These are phyloP conservation scores for Podilymbus podiceps DNA, from an alignment of 2,113 vertebrate genomes.

Conservation along the genomic window DNA sequence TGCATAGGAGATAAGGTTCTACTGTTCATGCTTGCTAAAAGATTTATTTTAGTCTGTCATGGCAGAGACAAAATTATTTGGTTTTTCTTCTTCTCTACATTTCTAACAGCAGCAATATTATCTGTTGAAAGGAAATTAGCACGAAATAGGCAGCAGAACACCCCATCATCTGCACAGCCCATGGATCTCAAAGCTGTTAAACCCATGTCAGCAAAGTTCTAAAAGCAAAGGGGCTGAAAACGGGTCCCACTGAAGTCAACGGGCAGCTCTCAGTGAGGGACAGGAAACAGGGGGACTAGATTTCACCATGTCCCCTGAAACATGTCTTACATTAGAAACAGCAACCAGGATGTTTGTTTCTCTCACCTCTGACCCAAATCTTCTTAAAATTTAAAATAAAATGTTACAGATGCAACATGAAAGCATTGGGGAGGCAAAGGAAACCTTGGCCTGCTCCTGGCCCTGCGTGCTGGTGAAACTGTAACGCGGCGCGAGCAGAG, in stretches of 20 bases:
- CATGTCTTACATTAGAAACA: not conserved
- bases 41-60: slow-evolving; percentile 46
- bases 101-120: not conserved
- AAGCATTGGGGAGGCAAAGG: not conserved
- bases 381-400: not conserved
- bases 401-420: not conserved
- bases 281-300: not conserved
- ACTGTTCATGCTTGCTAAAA: slow-evolving; percentile 33
- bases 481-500: not conserved
- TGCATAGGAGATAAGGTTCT: slow-evolving; percentile 25
- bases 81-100: slow-evolving; percentile 37
- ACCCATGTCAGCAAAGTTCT: not conserved
- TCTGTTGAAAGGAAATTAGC: not conserved
- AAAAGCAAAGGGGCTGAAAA: not conserved
- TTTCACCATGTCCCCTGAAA: not conserved
- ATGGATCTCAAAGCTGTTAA: not conserved
- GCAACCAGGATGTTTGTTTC: not conserved
- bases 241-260: not conserved
- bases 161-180: not conserved
- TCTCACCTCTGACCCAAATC: not conserved
- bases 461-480: not conserved
- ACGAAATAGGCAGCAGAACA: not conserved
- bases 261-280: not conserved
- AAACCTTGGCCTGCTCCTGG: not conserved
- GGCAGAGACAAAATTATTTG: slow-evolving; percentile 32